Evolutionary conservation across 2,113 vertebrate genomes (phyloP), one percentile per base, ranked within the genome.

Genomic region (Fulmarus glacialis): DNA sequence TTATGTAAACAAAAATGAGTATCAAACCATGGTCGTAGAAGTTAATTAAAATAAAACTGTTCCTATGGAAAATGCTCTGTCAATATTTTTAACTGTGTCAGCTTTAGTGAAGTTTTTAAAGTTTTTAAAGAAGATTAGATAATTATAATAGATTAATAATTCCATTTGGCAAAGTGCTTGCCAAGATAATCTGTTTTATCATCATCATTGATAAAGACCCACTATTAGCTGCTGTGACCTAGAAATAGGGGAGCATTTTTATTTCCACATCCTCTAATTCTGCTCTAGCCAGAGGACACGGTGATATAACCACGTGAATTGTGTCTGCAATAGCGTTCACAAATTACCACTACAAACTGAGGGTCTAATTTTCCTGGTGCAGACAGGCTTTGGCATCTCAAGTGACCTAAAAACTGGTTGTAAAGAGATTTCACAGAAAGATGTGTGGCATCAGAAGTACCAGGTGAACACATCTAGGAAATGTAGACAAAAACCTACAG

Each of bases 21-120:
- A 63, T 24, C 70, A 84, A 58, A 45, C 32, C 1, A 0, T 47
- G 36, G 60, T 36, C 15, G 1, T 66, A 45, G 32, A 32, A 43
- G 60, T 87, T 89, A 95, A 93, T 96, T 92, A 94, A 88, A 97
- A 93, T 85, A 80, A 97, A 93, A 95, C 92, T 97, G 82, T 79
- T 97, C 66, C 30, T 97, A 82, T 71, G 96, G 90, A 92, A 93
- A 96, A 86, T 77, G 43, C 77, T 95, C 94, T 87, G 36, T 50
- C n/a, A 52, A 14, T 47, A 12, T 56, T 62, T 80, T 50, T 40
- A 88, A 75, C 72, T 19, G 0, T 20, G 20, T 74, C 38, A 47
- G 43, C 40, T 92, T 93, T 53, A 83, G 58, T 36, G 12, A 93
- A 56, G 42, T 74, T 94, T 68, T 36, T 13, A 12, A 50, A 66